phyloP scores from a whole-genome alignment of 2,888 invertebrate genomes.

The Netelia fuscicornis region DNA sequence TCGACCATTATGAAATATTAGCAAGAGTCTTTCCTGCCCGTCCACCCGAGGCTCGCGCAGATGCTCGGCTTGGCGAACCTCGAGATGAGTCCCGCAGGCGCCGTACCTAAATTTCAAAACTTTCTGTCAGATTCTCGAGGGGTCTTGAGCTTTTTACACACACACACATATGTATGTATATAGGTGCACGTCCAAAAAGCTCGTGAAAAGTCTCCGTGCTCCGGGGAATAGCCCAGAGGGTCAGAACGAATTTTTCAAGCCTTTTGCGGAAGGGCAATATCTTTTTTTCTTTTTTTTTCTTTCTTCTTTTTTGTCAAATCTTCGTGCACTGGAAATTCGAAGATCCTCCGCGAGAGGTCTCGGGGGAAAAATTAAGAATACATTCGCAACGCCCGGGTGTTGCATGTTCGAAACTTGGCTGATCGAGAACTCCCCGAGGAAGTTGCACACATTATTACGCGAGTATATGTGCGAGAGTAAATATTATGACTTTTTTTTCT shows the following conservation, averaged over 20 bases:
- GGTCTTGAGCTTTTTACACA: neutral
- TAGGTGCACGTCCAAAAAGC: slow-evolving; percentile 11
- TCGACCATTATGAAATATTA: neutral
- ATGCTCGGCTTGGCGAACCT: neutral
- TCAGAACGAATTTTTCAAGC: slow-evolving; percentile 2
- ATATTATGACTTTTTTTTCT: no score
- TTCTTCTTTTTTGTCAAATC: neutral
- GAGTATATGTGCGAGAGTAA: no score
- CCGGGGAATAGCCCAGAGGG: neutral
- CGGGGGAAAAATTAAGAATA: neutral
- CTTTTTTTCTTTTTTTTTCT: neutral
- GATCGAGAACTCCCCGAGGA: no score
- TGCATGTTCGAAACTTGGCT: neutral
- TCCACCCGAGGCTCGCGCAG: slow-evolving; percentile 15
- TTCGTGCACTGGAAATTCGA: neutral
- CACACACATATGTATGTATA: neutral
- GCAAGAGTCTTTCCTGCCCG: neutral
- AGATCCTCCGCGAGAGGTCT: neutral
- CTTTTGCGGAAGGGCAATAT: slow-evolving; percentile 3
- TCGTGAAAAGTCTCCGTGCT: slow-evolving; percentile 10
- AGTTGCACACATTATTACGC: no score
- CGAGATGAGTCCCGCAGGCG: slow-evolving; percentile 57
- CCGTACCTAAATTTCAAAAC: slow-evolving; percentile 57
- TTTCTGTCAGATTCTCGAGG: slow-evolving; percentile 38
- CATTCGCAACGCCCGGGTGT: neutral